Percentiles rank a stretch among this genome's conserved stretches.
Conservation (phyloP, 2,888 invertebrate genomes). For the Drosophila leonis region DNA sequence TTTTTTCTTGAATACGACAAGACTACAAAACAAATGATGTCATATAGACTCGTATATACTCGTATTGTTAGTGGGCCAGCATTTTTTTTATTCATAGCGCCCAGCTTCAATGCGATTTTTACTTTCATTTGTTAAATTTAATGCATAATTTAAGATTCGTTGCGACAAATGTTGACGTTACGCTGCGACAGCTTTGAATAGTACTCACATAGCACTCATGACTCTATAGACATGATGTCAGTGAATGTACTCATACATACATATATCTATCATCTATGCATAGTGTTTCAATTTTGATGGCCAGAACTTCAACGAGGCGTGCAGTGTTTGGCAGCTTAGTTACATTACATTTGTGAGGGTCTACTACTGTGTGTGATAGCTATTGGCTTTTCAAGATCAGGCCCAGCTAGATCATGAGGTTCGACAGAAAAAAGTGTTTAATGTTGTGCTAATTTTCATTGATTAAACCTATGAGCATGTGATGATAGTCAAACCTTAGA, state of each 20-base stretch:
- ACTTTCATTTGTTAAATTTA: constrained; percentile 68
- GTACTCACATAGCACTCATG: constrained; percentile 1
- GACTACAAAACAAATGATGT: constrained; percentile 74
- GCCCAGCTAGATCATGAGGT: constrained; percentile 43
- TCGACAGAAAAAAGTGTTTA: constrained; percentile 21
- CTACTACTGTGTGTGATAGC: constrained; percentile 8
- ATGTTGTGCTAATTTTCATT: constrained; percentile 64
- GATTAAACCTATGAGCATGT: constrained; percentile 58
- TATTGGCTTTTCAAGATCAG: constrained; percentile 10
- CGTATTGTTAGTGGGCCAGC: constrained; percentile 18
- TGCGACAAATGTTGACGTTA: constrained; percentile 42
- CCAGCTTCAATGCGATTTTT: constrained; percentile 71
- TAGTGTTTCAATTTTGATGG: constrained; percentile 28
- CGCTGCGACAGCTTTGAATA: constrained; percentile 15
- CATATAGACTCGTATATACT: constrained; percentile 37
- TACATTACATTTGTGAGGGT: constrained; percentile 22
- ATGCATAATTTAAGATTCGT: constrained; percentile 69
- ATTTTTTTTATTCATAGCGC: constrained; percentile 49
- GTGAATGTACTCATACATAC: constrained; percentile 21
- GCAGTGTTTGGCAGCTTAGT: constrained; percentile 53
- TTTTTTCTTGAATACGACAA: constrained; percentile 38
- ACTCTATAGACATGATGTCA: constrained; percentile 50
- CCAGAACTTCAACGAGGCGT: constrained; percentile 65
- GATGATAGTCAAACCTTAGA: constrained; percentile 51
- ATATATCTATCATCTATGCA: background rate